Evolutionary conservation across 2,888 invertebrate genomes (phyloP).

Genomic region (Thysanoteuthis rhombus): DNA sequence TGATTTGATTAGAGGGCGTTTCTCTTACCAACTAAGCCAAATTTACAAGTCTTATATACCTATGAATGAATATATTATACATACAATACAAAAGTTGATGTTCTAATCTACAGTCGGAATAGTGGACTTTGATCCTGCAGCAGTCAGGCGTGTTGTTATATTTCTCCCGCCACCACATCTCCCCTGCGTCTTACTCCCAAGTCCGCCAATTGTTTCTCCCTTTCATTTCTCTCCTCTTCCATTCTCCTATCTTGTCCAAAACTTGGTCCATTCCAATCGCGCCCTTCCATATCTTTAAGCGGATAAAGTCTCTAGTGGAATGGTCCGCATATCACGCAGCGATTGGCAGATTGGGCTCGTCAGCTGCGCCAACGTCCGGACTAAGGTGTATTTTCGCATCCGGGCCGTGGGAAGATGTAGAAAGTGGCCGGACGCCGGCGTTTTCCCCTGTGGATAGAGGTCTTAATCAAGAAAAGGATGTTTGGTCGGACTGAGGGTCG

Average conservation of each 20-base stretch:
- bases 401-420: conserved; percentile 12
- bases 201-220: background rate
- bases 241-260: background rate
- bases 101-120: too few species aligned
- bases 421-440: background rate
- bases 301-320: background rate
- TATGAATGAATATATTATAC: too few species aligned
- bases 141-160: too few species aligned
- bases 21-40: too few species aligned
- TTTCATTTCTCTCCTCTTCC: background rate
- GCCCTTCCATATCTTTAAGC: background rate
- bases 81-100: too few species aligned
- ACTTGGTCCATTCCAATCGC: background rate
- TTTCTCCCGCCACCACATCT: background rate
- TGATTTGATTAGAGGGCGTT: too few species aligned
- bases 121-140: too few species aligned
- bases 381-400: conserved; percentile 12
- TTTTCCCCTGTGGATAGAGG: conserved; percentile 12
- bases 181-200: background rate
- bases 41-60: too few species aligned
- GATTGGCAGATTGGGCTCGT: background rate
- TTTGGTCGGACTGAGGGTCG: background rate
- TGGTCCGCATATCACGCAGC: conserved; percentile 12
- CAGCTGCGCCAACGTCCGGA: background rate
- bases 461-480: background rate